These are phyloP conservation scores for Cyprinella venusta DNA, from an alignment of 2,797 vertebrate species.

Conservation along the genomic window DNA sequence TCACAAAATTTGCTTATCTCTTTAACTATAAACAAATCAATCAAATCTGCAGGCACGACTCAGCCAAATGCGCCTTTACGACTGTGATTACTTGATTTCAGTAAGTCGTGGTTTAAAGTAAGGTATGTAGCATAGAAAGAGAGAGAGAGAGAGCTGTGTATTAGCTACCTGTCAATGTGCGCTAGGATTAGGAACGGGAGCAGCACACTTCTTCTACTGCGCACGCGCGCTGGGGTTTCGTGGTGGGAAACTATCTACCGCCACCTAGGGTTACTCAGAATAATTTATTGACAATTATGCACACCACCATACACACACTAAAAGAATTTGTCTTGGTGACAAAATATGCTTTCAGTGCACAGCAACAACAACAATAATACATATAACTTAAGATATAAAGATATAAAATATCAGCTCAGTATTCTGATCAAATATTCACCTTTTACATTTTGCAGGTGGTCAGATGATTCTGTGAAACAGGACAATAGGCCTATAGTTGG, in stretches of 20 bases:
- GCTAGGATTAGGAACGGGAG: constrained; percentile 60
- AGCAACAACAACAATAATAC: background rate
- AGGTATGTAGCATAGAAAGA: background rate
- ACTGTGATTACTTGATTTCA: background rate
- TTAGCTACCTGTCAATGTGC: constrained; percentile 76
- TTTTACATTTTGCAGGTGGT: background rate
- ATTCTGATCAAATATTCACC: background rate
- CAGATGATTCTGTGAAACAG: background rate
- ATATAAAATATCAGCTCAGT: too few species aligned
- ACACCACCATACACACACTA: background rate
- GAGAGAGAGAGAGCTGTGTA: constrained; percentile 44
- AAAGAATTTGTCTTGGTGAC: background rate
- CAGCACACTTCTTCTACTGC: constrained; percentile 25
- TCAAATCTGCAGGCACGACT: background rate
- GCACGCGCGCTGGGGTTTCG: background rate
- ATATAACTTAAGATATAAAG: background rate
- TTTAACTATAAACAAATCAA: background rate
- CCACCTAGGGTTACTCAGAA: constrained; percentile 21
- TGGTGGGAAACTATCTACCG: background rate
- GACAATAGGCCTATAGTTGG: background rate
- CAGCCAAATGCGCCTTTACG: background rate
- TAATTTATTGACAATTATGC: background rate
- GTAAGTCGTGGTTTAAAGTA: background rate
- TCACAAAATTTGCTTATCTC: constrained; percentile 1
- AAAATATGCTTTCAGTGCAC: background rate